phyloP scores from a whole-genome alignment of 2,888 invertebrate species.

The Nomada fabriciana region DNA sequence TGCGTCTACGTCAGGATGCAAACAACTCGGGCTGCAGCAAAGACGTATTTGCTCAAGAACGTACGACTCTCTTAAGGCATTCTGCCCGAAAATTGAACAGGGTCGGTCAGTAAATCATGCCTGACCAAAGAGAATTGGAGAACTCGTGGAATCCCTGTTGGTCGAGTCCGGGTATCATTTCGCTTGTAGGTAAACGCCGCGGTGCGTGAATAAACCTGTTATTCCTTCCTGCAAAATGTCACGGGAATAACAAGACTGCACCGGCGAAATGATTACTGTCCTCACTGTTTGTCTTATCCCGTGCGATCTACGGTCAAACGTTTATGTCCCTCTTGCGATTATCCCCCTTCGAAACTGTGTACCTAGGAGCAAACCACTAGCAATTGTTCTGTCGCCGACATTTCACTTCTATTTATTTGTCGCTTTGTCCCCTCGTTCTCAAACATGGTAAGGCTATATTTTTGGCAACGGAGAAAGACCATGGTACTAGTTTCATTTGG shows the following conservation, averaged over 20 bases:
- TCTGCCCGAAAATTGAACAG: conserved; percentile 31
- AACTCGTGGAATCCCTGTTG: conserved; percentile 63
- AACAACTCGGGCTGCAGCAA: conserved; percentile 12
- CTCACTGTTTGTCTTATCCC: conserved; percentile 26
- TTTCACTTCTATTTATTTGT: background rate
- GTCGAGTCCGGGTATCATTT: conserved; percentile 8
- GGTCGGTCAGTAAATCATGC: conserved; percentile 47
- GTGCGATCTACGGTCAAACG: conserved; percentile 2
- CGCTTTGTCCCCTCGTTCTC: no score
- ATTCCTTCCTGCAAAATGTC: conserved; percentile 46
- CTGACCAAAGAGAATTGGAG: conserved; percentile 66
- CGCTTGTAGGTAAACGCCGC: conserved; percentile 22
- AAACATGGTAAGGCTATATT: no score
- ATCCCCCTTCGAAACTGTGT: background rate
- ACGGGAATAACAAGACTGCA: conserved; percentile 45
- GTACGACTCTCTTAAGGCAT: conserved; percentile 7
- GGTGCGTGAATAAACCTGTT: conserved; percentile 39
- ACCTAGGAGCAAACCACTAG: background rate
- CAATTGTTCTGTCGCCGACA: background rate
- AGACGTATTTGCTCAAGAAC: conserved; percentile 36
- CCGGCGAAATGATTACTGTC: conserved; percentile 25
- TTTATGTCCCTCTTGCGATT: background rate
- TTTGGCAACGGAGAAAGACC: no score
- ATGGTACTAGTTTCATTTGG: no score
- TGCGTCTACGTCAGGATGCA: background rate